phyloP scores from a whole-genome alignment of 23 tunicate species.

The Halocynthia aurantium region DNA sequence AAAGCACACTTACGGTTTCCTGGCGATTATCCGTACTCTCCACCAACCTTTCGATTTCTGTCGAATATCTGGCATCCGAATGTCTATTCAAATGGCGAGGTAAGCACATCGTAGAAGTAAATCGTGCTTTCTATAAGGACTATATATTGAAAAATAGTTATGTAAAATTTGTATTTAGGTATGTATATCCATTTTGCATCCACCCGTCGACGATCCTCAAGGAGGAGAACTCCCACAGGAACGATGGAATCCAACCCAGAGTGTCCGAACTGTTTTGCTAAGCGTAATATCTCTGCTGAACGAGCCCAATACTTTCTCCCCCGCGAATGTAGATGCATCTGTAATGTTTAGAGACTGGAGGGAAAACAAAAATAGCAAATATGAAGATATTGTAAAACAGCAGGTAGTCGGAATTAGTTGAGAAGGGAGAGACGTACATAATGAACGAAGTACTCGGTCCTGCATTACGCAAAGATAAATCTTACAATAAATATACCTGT shows the following conservation, averaged over 20 bases:
- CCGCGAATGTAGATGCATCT: constrained; percentile 99
- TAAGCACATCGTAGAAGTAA: constrained; percentile 8
- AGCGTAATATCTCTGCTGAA: constrained; percentile 86
- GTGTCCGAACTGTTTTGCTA: constrained; percentile 85
- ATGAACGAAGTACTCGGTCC: no score
- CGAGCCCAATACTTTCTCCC: constrained; percentile 95
- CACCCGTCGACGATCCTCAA: constrained; percentile 95
- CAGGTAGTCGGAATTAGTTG: constrained; percentile 39
- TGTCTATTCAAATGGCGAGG: constrained; percentile 97
- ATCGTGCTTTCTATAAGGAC: not conserved
- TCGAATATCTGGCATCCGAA: constrained; percentile 97
- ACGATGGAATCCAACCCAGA: constrained; percentile 99
- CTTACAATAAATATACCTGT: no score
- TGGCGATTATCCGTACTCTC: constrained; percentile 95
- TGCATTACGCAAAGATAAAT: no score
- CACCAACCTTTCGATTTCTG: constrained; percentile 90
- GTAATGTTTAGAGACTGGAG: constrained; percentile 91
- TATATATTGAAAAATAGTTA: not conserved
- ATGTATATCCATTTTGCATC: constrained; percentile 95
- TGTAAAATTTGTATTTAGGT: constrained; percentile 39
- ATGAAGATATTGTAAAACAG: constrained; percentile 76
- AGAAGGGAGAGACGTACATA: not conserved
- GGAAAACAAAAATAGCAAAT: constrained; percentile 75
- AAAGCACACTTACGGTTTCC: constrained; percentile 98
- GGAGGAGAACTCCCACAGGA: constrained; percentile 97